Conservation (phyloP, 2,888 invertebrate species). For the Eudasyphora cyanicolor region DNA sequence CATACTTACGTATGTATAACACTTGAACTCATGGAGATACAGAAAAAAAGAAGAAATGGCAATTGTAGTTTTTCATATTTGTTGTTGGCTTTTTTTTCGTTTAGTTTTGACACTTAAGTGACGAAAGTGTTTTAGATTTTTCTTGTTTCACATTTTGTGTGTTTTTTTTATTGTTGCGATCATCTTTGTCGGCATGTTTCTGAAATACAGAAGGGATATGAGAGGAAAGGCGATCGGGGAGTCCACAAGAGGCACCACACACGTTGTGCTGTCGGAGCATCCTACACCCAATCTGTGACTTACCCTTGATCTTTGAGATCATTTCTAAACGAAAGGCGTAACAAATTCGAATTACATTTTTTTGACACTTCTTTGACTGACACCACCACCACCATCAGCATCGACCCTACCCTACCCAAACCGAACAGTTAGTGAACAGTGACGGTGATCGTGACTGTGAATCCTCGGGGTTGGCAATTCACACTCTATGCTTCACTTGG, state of each 20-base stretch:
- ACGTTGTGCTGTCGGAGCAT: not conserved
- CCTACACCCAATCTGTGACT: constrained; percentile 56
- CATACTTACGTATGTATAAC: not conserved
- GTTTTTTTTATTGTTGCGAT: constrained; percentile 2
- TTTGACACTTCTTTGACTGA: constrained; percentile 63
- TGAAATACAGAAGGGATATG: constrained; percentile 55
- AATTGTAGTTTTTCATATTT: constrained; percentile 45
- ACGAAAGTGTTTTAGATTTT: constrained; percentile 51
- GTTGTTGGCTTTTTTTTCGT: not conserved
- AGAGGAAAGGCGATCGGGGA: constrained; percentile 1
- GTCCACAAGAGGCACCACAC: constrained; percentile 24
- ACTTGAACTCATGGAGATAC: too few species aligned
- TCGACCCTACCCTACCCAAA: too few species aligned
- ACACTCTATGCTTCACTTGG: not conserved
- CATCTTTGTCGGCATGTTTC: constrained; percentile 57
- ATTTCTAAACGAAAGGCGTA: constrained; percentile 69
- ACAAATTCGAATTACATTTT: constrained; percentile 76
- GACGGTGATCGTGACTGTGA: not conserved
- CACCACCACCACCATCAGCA: too few species aligned
- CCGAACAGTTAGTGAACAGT: not conserved
- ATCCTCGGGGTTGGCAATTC: not conserved
- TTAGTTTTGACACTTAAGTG: constrained; percentile 60
- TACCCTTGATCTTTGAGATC: constrained; percentile 62
- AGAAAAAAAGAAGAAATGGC: constrained; percentile 10
- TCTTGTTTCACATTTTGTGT: too few species aligned